Base-by-base conservation (phyloP, 2,888 invertebrate genomes). In the Caradrina clavipalpis region DNA sequence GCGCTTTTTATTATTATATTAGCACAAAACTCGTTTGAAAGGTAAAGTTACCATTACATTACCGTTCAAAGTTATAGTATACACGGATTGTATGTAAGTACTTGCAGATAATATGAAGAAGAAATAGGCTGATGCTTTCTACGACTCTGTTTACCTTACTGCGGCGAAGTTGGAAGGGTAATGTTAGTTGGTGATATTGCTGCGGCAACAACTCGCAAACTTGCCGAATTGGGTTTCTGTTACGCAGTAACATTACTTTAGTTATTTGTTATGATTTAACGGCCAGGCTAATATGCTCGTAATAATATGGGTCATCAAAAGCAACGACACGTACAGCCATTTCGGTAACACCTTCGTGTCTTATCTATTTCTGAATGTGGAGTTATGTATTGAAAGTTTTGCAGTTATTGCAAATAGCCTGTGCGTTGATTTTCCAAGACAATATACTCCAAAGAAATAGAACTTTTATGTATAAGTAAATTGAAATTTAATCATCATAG, bases 1-100 rank as follows among this genome's bases (percentile, higher is more conserved):
- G 13, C n/a, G 7, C 39, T 73, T 73, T 65, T 66, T 62, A 73
- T 66, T 62, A 73, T 66, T 73, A 65, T 19, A 55, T 54, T 55
- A 47, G 39, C 21, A 26, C 35, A 45, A 13, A 61, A 61, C 56
- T 71, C 56, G 45, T 61, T 21, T 64, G 19, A 51, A 22, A 58
- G 54, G 50, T 51, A 21, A 59, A 63, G 47, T 58, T 57, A 26
- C n/a, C 26, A 60, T 73, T 47, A 60, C 51, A 69, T 64, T 65
- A 65, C 22, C 39, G 47, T 73, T 58, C 54, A 57, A 65, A 59
- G 61, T 66, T 58, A 66, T 19, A 21, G 26, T 7, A 57, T 31
- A 57, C 39, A 56, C n/a, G 15, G 47, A 49, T 62, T 78, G 50
- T 54, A 61, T 65, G 60, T 50, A 26, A 42, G 42, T 57, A 5